Percentiles rank a stretch among this genome's conserved stretches.
Evolutionary conservation across 2,888 invertebrate genomes (phyloP).

Genomic region (Stomorhina lunata): DNA sequence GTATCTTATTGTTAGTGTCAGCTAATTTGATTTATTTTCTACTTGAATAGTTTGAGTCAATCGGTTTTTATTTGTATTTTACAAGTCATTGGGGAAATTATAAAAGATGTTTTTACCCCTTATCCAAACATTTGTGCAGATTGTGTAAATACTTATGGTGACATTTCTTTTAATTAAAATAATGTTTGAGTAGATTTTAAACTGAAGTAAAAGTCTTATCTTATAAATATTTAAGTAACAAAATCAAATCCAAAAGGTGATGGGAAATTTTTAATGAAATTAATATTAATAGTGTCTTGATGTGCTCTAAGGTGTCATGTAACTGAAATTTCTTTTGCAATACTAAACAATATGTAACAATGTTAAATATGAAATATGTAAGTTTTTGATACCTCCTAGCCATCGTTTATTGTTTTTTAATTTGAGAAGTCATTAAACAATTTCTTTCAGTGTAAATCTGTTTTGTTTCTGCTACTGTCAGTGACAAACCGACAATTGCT

Average conservation of each 20-base stretch:
- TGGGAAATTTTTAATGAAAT: slow-evolving; percentile 2
- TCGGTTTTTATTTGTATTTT: slow-evolving; percentile 30
- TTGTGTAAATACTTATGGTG: neutral
- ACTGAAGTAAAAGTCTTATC: neutral
- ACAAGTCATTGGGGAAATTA: slow-evolving; percentile 57
- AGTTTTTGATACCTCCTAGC: too few species aligned
- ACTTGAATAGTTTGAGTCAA: slow-evolving; percentile 49
- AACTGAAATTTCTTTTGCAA: too few species aligned
- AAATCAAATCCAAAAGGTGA: neutral
- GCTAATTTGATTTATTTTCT: slow-evolving; percentile 65
- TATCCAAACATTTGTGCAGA: neutral
- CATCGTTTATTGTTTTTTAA: too few species aligned
- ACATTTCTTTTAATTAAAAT: slow-evolving; percentile 55
- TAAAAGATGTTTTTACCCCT: slow-evolving; percentile 26
- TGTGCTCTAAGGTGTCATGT: too few species aligned
- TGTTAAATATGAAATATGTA: too few species aligned
- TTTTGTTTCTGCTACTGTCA: slow-evolving; percentile 34
- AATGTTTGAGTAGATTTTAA: neutral
- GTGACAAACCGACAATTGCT: slow-evolving; percentile 45
- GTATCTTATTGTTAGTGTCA: slow-evolving; percentile 59
- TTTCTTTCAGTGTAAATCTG: slow-evolving; percentile 9
- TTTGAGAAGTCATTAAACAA: too few species aligned
- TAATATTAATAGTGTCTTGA: neutral
- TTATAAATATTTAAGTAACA: neutral
- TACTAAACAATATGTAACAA: too few species aligned